phyloP scores from a whole-genome alignment of 2,113 vertebrate species.

The Trichechus manatus region DNA sequence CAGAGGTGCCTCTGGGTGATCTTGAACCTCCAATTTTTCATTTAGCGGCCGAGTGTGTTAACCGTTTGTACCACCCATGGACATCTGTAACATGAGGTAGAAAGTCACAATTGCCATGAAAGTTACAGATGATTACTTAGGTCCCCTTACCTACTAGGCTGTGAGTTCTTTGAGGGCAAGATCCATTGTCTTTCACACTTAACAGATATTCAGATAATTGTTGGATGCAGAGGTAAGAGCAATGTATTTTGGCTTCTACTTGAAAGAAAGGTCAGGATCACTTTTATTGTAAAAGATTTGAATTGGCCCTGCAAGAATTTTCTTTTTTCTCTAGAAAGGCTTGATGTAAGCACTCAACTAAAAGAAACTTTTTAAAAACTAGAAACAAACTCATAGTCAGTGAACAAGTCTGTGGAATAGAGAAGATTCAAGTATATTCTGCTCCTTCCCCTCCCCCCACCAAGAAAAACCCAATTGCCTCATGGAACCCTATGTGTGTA shows the following conservation, averaged over 20 bases:
- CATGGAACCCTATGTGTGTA: not conserved
- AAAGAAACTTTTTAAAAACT: not conserved
- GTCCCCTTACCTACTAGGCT: not conserved
- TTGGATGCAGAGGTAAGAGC: not conserved
- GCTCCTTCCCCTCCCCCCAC: not conserved
- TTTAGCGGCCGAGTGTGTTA: not conserved
- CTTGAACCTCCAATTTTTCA: not conserved
- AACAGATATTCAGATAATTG: not conserved
- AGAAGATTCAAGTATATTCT: constrained; percentile 24
- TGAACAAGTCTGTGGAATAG: not conserved
- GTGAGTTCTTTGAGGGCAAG: not conserved
- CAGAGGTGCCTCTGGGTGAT: not conserved
- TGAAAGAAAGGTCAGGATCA: not conserved
- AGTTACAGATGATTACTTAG: not conserved
- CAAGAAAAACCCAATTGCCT: not conserved
- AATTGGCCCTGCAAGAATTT: not conserved
- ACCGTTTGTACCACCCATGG: not conserved
- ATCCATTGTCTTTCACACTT: not conserved
- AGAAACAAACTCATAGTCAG: not conserved
- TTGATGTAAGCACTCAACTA: not conserved
- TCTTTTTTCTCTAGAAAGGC: not conserved
- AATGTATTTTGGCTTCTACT: not conserved
- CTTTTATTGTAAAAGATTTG: not conserved
- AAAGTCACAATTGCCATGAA: not conserved
- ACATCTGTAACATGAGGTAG: not conserved